phyloP scores from a whole-genome alignment of 2,113 vertebrate genomes.

The Coracopsis vasa region DNA sequence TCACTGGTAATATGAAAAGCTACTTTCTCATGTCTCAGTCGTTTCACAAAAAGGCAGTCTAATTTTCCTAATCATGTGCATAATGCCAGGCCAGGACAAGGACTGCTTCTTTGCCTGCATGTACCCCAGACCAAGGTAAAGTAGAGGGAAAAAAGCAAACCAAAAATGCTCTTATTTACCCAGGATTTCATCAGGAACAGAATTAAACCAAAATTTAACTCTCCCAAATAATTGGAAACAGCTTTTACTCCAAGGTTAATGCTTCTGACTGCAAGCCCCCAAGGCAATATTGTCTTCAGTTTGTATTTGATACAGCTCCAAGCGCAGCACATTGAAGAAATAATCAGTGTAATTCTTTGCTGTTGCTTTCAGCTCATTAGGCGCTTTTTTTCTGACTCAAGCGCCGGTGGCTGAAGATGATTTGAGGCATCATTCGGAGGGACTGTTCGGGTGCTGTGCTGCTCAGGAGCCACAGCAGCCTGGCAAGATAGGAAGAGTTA shows the following conservation, averaged over 20 bases:
- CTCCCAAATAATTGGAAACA: not conserved
- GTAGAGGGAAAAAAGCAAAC: not conserved
- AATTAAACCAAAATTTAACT: not conserved
- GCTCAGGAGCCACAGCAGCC: not conserved
- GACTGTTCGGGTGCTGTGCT: not conserved
- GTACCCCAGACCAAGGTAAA: not conserved
- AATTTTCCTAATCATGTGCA: not conserved
- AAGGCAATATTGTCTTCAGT: not conserved
- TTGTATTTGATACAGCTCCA: not conserved
- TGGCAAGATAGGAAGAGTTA: not conserved
- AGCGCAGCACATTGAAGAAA: not conserved
- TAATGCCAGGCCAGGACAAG: not conserved
- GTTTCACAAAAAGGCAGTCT: not conserved
- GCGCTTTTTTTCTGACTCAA: not conserved
- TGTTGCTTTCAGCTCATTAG: not conserved
- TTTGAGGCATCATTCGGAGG: not conserved
- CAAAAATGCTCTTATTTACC: not conserved
- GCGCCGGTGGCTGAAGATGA: not conserved
- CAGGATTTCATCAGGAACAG: not conserved
- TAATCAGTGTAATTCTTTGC: not conserved
- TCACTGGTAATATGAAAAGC: not conserved
- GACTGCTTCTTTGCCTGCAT: not conserved
- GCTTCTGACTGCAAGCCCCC: not conserved
- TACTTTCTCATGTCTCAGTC: not conserved
- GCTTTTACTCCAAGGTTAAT: not conserved